Conservation (phyloP, 2,888 invertebrate genomes). For the Drosophila vallismaia region DNA sequence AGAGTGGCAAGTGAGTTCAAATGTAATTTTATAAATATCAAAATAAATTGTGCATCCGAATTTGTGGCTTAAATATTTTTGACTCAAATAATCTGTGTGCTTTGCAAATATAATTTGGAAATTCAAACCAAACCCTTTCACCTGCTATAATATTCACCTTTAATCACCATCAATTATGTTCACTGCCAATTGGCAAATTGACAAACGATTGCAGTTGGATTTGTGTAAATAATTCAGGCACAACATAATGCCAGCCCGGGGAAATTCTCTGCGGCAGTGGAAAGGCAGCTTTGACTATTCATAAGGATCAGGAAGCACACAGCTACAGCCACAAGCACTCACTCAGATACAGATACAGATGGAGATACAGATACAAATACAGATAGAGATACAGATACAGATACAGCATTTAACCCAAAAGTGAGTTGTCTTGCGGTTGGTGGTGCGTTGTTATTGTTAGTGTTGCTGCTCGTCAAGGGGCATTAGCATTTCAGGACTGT, state of each 20-base stretch:
- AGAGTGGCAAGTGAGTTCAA: conserved; percentile 53
- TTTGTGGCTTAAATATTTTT: not conserved
- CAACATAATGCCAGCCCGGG: conserved; percentile 18
- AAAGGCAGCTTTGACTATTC: conserved; percentile 25
- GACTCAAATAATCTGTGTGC: conserved; percentile 2
- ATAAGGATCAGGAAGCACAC: conserved; percentile 26
- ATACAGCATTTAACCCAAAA: conserved; percentile 17
- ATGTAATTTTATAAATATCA: not conserved
- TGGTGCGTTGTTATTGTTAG: conserved; percentile 42
- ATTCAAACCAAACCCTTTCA: conserved; percentile 12
- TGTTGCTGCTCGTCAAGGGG: conserved; percentile 49
- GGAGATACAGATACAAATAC: not conserved
- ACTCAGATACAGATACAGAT: not conserved
- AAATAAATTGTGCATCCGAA: too few relatives aligned
- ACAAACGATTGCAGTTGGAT: conserved; percentile 46
- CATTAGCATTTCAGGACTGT: conserved; percentile 70
- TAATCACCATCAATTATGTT: conserved; percentile 45
- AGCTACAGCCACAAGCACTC: not conserved
- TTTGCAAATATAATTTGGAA: not conserved
- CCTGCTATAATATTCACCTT: conserved; percentile 14
- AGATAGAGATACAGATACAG: not conserved
- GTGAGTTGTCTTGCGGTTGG: conserved; percentile 41
- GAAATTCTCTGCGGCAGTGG: conserved; percentile 5
- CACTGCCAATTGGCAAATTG: conserved; percentile 54
- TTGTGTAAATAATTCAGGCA: conserved; percentile 42